phyloP scores from a whole-genome alignment of 2,113 vertebrate species.

The Ageneiosus marmoratus region DNA sequence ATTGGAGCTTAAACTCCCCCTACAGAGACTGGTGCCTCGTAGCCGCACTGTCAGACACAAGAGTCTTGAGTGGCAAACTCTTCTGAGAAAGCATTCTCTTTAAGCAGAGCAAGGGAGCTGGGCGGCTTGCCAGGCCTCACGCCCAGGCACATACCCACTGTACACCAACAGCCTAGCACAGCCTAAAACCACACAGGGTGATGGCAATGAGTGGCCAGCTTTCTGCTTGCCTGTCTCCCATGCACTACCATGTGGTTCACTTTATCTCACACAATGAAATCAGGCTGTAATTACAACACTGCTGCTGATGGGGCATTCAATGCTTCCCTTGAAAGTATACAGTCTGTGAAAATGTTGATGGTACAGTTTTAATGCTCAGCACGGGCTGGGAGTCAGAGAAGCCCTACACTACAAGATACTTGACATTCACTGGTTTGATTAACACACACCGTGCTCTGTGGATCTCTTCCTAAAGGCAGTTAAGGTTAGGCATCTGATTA shows the following conservation, averaged over 20 bases:
- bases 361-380: constrained; percentile 30
- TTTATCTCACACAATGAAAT: constrained; percentile 66
- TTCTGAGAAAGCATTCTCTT: constrained; percentile 47
- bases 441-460: constrained; percentile 23
- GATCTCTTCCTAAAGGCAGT: constrained; percentile 26
- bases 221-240: constrained; percentile 12
- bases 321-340: constrained; percentile 55
- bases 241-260: constrained; percentile 62
- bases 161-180: constrained; percentile 60
- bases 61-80: constrained; percentile 33
- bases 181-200: constrained; percentile 75
- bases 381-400: constrained; percentile 33
- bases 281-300: constrained; percentile 62
- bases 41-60: constrained; percentile 52
- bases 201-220: constrained; percentile 61
- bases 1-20: constrained; percentile 66
- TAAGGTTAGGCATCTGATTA: constrained; percentile 41
- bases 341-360: constrained; percentile 58
- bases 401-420: constrained; percentile 54
- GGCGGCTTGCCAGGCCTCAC: constrained; percentile 62
- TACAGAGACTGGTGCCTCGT: constrained; percentile 56
- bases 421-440: constrained; percentile 48
- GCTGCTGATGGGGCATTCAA: constrained; percentile 48
- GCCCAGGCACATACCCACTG: constrained; percentile 69
- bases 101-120: constrained; percentile 38